Evolutionary conservation across 2,113 vertebrate genomes (phyloP).

Genomic region (Clupea harengus): DNA sequence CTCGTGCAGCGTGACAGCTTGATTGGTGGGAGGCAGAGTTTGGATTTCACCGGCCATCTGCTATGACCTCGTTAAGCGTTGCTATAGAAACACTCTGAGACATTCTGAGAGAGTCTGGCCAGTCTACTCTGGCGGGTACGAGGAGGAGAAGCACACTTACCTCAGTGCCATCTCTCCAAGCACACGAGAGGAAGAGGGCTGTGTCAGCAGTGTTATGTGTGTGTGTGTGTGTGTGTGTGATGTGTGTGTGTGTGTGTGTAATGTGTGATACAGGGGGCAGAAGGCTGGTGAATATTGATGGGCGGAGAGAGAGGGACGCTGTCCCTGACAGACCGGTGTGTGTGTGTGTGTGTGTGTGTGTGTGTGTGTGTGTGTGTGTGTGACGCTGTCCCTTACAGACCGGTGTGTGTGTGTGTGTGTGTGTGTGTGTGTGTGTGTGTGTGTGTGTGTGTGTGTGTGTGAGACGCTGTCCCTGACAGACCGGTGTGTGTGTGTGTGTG

Average conservation of each 20-base stretch:
- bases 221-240: too few species aligned
- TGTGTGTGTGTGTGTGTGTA: too few species aligned
- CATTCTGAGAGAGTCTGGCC: neutral
- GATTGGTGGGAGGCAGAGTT: conserved; percentile 3
- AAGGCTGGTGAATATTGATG: conserved; percentile 64
- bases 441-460: too few species aligned
- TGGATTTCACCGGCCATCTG: neutral
- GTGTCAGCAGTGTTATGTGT: too few species aligned
- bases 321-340: too few species aligned
- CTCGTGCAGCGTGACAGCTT: neutral
- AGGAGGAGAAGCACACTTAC: neutral
- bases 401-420: neutral
- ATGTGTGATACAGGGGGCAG: conserved; percentile 37
- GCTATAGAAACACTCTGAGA: neutral
- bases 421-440: too few species aligned
- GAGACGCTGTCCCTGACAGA: conserved; percentile 51
- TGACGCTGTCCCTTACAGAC: conserved; percentile 51
- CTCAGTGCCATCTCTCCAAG: neutral
- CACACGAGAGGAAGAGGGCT: neutral
- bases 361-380: too few species aligned
- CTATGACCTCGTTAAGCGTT: neutral
- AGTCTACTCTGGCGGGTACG: neutral
- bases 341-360: too few species aligned
- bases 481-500: conserved; percentile 13
- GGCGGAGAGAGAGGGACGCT: conserved; percentile 42